Base-by-base conservation (phyloP, 2,888 invertebrate genomes). In the Ichneumoninae sp. region DNA sequence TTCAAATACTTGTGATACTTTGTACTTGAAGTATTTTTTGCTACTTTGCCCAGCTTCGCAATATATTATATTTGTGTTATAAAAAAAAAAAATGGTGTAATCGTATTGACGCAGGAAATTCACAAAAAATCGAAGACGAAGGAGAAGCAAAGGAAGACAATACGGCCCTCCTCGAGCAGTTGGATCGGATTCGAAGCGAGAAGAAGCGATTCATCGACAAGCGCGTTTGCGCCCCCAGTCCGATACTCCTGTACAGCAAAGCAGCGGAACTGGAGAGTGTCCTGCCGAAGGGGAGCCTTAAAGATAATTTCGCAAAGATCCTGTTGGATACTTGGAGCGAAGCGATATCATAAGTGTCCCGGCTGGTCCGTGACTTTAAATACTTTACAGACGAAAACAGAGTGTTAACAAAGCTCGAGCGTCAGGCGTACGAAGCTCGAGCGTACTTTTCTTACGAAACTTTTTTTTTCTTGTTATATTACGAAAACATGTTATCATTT, bases 181-280 rank as follows among this genome's bases (percentile, higher is more conserved):
- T 92, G 10, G 86, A 91, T 19, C 52, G 86, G 22, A 85, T 92
- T 26, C 90, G 90, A 82, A 79, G 30, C 19, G 86, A 90, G 16
- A 91, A 89, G 60, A 89, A 89, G 54, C 85, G 89, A 36, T 91
- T 92, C 68, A 57, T 87, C 3, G 88, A 90, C 1, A 86, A 90
- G 36, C 82, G 91, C 30, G 83, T 92, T 40, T 89, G 87, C 69
- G 85, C 89, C 5, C 93, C 93, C 22, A 90, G 90, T 86, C 93
- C 93, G n/a, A 86, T 90, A n/a, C 77, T 90, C 19, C 87, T 87
- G 74, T 91, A 91, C 44, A 84, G 88, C 30, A 89, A 84, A 74
- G 90, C 90, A 5, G 87, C 83, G 36, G 87, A 90, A 75, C 84
- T 91, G 5, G 75, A 85, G 26, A 80, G 62, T 65, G 82, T 86